Percentiles rank a stretch among this genome's conserved stretches.
These are phyloP conservation scores for Drosophila tropicalis DNA, from an alignment of 1,140 invertebrate genomes.

Conservation along the genomic window DNA sequence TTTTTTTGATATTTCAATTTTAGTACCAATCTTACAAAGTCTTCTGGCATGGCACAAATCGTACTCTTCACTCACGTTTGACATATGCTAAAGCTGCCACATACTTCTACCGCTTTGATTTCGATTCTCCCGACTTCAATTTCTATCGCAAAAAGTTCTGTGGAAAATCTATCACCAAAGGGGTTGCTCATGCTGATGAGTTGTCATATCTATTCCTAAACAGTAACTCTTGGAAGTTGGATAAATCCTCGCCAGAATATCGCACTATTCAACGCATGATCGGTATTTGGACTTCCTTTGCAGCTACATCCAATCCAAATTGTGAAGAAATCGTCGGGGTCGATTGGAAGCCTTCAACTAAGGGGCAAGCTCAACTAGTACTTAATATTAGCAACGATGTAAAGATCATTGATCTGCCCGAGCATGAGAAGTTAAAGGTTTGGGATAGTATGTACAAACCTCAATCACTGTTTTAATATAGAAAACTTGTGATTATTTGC, in stretches of 20 bases:
- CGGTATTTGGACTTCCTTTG: constrained; percentile 83
- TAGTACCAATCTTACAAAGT: constrained; percentile 77
- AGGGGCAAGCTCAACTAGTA: constrained; percentile 46
- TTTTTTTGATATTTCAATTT: background rate
- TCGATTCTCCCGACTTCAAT: constrained; percentile 79
- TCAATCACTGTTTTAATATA: constrained; percentile 15
- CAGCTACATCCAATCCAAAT: constrained; percentile 78
- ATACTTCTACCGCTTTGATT: constrained; percentile 83
- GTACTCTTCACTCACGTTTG: constrained; percentile 70
- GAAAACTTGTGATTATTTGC: background rate
- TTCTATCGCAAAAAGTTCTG: constrained; percentile 75
- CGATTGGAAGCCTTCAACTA: constrained; percentile 65
- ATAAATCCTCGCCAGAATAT: constrained; percentile 66
- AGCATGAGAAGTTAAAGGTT: constrained; percentile 77
- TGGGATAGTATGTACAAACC: constrained; percentile 81
- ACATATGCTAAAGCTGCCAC: constrained; percentile 77
- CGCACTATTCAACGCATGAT: constrained; percentile 77
- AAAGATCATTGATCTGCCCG: constrained; percentile 77
- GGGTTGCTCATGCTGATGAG: constrained; percentile 86
- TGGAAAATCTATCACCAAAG: constrained; percentile 55
- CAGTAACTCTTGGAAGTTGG: constrained; percentile 77
- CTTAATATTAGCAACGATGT: constrained; percentile 83
- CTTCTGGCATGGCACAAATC: constrained; percentile 83
- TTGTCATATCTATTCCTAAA: constrained; percentile 86
- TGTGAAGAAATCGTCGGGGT: constrained; percentile 47